Base-by-base conservation (phyloP, 2,797 vertebrate genomes). In the Neostethus bicornis region DNA sequence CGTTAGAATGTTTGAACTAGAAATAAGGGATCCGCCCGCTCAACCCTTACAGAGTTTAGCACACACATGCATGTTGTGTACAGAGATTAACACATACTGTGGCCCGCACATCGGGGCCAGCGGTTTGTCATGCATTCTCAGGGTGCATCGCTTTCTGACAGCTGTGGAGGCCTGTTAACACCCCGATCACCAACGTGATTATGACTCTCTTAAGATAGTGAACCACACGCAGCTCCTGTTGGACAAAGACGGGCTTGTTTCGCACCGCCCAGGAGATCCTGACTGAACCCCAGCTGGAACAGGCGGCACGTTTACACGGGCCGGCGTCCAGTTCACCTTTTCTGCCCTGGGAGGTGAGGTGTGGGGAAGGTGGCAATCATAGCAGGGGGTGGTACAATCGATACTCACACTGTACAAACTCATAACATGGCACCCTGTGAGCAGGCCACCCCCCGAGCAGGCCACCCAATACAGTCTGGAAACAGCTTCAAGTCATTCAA, bases 161-260 rank as follows among this genome's bases (percentile, higher is more conserved):
- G 87, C 89, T 86, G 81, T 13, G 55, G 68, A 59, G 74, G 73
- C 74, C 73, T 79, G 81, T 87, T 86, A 81, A 84, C 77, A 84
- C 79, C 75, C 73, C 16, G 59, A 82, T 81, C 51, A 60, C 52
- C 55, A 4, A 79, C 73, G 85, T 81, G 85, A 89, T 90, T 85
- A 89, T 61, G 73, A 86, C 83, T 87, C 80, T 88, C 72, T 83
- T 84, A 84, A 86, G 85, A 89, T 87, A 85, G 62, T 10, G 62
- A 86, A 77, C 81, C 85, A 87, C 84, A 86, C 77, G 59, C 87
- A 81, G 85, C 69, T 80, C 62, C 72, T 20, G 55, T 66, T 63
- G 77, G 79, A 91, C 89, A 91, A 88, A 86, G 84, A 77, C 50
- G 1, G 65, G 77, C 73, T 71, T 91, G 83, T 90, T 61, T 69